Evolutionary conservation across 2,888 invertebrate genomes (phyloP), one percentile per base, ranked within the genome.

Genomic region (Mylabris sibirica): DNA sequence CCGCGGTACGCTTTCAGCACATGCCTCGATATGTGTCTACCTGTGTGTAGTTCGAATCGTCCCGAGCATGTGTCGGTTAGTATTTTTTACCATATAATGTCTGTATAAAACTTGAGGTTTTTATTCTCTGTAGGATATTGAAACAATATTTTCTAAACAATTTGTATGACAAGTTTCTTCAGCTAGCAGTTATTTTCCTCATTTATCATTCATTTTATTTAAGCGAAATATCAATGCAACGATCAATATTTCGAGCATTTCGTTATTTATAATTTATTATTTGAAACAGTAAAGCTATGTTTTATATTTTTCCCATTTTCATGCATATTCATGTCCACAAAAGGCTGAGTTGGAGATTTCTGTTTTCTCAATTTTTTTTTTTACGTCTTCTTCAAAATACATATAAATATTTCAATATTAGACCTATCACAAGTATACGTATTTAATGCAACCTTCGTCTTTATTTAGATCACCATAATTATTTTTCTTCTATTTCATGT

Each of bases 251-350:
- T 44, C 17, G n/a, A 17, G 44, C 12, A 17, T 44, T 44, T 38
- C 38, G n/a, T 41, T 41, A 4, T 41, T 41, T 41, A 41, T 4
- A 41, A 41, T 44, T 44, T 44, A 44, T 17, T 44, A 44, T 44
- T 44, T 8, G 17, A 44, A 17, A 44, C 17, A 17, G 44, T 17
- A 44, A 44, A 44, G 44, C 44, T 4, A 44, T 44, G 44, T 44
- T 44, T 44, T 44, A 44, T 1, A 44, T 44, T 44, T 44, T 44
- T 44, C 6, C 17, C n/a, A 44, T 17, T 44, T 44, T 44, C 17
- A 44, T 44, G 44, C 44, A 44, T 44, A 44, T 44, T 44, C 44
- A 44, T 44, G 44, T 44, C n/a, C 3, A 44, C 4, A 44, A 44
- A 17, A 44, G n/a, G 4, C 44, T 44, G n/a, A 44, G 3, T 44